Evolutionary conservation across 2,113 vertebrate genomes (phyloP).

Genomic region (Poeciliopsis prolifica): DNA sequence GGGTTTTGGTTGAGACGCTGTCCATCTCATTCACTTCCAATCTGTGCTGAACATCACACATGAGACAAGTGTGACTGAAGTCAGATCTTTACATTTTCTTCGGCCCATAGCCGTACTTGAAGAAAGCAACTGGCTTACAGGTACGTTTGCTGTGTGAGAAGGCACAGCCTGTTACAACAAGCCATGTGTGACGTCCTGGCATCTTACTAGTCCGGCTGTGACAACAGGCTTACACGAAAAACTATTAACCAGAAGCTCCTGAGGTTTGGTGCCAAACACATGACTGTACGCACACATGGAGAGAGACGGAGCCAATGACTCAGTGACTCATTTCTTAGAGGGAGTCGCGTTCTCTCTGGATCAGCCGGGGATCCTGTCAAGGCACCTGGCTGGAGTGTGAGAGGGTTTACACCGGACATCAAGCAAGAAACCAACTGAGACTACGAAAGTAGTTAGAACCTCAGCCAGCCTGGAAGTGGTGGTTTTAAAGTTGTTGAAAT

Average conservation of each 20-base stretch:
- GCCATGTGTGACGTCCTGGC: slow-evolving; percentile 10
- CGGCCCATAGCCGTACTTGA: too few relatives aligned
- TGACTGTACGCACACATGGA: slow-evolving; percentile 61
- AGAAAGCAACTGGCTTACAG: background rate
- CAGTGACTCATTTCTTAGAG: slow-evolving; percentile 28
- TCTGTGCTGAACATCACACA: background rate
- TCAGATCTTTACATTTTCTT: too few relatives aligned
- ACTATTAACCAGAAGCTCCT: slow-evolving; percentile 47
- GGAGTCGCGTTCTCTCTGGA: background rate
- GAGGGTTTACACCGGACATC: background rate
- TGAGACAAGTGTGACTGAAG: too few relatives aligned
- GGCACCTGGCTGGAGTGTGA: slow-evolving; percentile 1
- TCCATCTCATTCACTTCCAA: background rate
- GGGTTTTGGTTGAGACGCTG: too few relatives aligned
- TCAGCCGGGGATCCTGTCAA: slow-evolving; percentile 16
- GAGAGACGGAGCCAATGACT: slow-evolving; percentile 40
- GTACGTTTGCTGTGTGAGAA: background rate
- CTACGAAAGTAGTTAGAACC: background rate
- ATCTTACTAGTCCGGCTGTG: slow-evolving; percentile 16
- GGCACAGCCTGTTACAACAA: slow-evolving; percentile 1
- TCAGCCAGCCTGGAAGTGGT: background rate
- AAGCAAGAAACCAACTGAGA: background rate
- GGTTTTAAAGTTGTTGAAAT: background rate
- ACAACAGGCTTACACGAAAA: slow-evolving; percentile 55
- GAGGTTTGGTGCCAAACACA: slow-evolving; percentile 44